phyloP scores from a whole-genome alignment of 2,797 vertebrate genomes.

The Girardinus metallicus region DNA sequence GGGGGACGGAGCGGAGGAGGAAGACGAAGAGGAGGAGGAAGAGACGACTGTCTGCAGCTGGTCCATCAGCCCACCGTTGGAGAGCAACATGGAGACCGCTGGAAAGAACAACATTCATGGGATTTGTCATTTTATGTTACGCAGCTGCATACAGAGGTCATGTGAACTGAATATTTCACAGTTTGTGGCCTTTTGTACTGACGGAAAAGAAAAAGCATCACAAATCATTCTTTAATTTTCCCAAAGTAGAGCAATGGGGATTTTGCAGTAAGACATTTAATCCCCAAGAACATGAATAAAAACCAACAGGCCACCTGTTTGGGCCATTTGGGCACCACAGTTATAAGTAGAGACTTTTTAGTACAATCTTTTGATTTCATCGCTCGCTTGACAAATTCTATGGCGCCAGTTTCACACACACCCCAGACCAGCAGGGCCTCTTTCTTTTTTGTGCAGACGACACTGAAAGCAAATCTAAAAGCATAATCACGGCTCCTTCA shows the following conservation, averaged over 20 bases:
- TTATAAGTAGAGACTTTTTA: background rate
- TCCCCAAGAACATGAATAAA: background rate
- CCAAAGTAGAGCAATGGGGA: background rate
- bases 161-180: background rate
- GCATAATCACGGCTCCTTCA: background rate
- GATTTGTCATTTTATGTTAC: constrained; percentile 11
- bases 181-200: background rate
- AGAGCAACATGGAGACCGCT: constrained; percentile 91
- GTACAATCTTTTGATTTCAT: background rate
- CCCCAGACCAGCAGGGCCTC: background rate
- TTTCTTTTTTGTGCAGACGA: background rate
- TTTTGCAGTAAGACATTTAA: background rate
- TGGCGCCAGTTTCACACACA: background rate
- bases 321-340: background rate
- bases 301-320: background rate
- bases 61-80: constrained; percentile 85
- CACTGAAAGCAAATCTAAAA: background rate
- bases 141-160: background rate
- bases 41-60: constrained; percentile 87
- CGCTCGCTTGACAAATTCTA: background rate
- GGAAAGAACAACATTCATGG: constrained; percentile 44
- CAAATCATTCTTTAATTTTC: no score
- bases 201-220: background rate
- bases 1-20: constrained; percentile 49
- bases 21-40: constrained; percentile 59